A percentile compares a stretch with the other conserved stretches of the same genome.
phyloP scores from a whole-genome alignment of 2,797 vertebrate genomes.

The Pseudochirops cupreus region DNA sequence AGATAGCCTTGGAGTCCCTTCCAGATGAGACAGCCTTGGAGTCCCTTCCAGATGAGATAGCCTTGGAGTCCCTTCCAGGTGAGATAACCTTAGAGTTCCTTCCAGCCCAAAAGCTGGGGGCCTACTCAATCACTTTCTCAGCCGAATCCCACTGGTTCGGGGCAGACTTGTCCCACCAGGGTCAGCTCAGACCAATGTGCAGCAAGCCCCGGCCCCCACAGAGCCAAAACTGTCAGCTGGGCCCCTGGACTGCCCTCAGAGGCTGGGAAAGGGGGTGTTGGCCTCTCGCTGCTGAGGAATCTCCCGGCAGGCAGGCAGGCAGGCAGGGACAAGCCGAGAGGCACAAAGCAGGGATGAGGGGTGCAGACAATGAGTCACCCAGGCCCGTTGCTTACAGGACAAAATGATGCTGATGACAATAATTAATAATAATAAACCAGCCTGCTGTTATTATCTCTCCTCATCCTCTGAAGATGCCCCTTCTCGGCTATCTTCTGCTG shows the following conservation, averaged over 20 bases:
- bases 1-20: neutral
- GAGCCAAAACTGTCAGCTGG: neutral
- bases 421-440: conserved; percentile 74
- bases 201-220: neutral
- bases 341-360: neutral
- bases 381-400: conserved; percentile 75
- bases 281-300: conserved; percentile 35
- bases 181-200: neutral
- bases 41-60: neutral
- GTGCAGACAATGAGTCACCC: conserved; percentile 74
- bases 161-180: neutral
- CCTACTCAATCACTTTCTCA: neutral
- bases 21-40: neutral
- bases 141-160: neutral
- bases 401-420: conserved; percentile 76
- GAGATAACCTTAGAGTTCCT: neutral
- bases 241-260: neutral
- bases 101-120: neutral
- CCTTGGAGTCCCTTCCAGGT: neutral
- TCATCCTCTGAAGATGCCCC: conserved; percentile 63
- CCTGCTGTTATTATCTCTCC: conserved; percentile 73
- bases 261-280: conserved; percentile 33
- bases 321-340: conserved; percentile 58
- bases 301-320: conserved; percentile 49
- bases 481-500: conserved; percentile 54